Evolutionary conservation across 2,888 invertebrate species (phyloP).

Genomic region (Linyphia triangularis): DNA sequence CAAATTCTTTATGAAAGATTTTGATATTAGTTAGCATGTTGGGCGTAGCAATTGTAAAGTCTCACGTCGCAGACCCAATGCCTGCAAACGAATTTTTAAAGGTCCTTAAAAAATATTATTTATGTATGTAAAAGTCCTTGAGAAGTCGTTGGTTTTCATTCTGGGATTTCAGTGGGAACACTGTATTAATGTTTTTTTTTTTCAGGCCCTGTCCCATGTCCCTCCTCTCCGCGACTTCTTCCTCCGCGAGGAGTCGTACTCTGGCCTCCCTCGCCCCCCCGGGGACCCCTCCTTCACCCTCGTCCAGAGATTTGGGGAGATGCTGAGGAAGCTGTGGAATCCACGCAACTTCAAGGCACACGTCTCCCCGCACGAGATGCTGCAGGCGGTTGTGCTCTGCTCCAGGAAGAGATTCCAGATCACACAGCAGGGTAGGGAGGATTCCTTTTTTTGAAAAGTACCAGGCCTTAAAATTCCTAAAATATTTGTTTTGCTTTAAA

Average conservation of each 20-base stretch:
- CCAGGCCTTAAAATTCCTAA: too few relatives aligned
- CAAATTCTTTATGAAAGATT: too few relatives aligned
- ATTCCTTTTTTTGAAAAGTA: not conserved
- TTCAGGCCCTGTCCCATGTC: constrained; percentile 94
- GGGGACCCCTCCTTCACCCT: constrained; percentile 95
- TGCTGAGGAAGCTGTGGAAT: constrained; percentile 98
- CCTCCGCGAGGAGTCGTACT: constrained; percentile 94
- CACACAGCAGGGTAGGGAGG: constrained; percentile 91
- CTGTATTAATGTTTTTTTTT: not conserved
- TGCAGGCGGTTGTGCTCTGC: constrained; percentile 98
- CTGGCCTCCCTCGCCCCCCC: constrained; percentile 90
- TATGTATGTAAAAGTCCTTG: not conserved
- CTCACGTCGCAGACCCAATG: too few relatives aligned
- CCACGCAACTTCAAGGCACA: constrained; percentile 99
- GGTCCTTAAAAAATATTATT: too few relatives aligned
- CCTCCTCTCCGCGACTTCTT: constrained; percentile 96
- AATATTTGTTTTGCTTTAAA: too few relatives aligned
- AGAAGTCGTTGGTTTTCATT: not conserved
- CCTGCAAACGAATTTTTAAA: not conserved
- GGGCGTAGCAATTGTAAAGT: too few relatives aligned
- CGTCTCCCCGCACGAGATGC: constrained; percentile 99
- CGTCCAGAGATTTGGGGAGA: constrained; percentile 95
- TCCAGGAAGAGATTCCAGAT: constrained; percentile 98
- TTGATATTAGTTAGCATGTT: too few relatives aligned
- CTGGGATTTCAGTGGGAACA: too few relatives aligned